phyloP scores from a whole-genome alignment of 2,888 invertebrate genomes.

The Cheiracanthium punctorium region DNA sequence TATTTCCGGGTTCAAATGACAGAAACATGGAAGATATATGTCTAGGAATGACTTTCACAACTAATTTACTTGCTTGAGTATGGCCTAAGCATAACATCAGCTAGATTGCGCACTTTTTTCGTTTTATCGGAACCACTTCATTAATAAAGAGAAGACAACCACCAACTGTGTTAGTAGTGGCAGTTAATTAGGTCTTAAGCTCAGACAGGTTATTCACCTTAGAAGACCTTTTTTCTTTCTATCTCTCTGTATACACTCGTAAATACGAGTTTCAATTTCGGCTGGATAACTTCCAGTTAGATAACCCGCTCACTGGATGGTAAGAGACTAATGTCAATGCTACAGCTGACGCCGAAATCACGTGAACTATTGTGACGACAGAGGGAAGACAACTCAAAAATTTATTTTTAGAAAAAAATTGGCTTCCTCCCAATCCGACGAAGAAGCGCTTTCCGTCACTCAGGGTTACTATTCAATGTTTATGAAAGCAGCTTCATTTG shows the following conservation, averaged over 20 bases:
- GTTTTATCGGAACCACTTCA: not conserved
- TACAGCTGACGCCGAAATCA: conserved; percentile 42
- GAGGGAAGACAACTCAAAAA: not conserved
- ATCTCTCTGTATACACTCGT: not conserved
- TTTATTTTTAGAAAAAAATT: not conserved
- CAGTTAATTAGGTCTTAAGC: not conserved
- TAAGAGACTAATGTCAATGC: conserved; percentile 31
- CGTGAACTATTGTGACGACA: conserved; percentile 25
- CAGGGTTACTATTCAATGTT: not conserved
- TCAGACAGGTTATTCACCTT: not conserved
- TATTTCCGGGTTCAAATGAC: not conserved
- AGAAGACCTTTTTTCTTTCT: not conserved
- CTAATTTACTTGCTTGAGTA: not conserved
- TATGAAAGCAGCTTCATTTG: not conserved
- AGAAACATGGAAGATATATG: not conserved
- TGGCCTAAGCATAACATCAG: not conserved
- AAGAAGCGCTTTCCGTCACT: not conserved
- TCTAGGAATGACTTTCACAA: not conserved
- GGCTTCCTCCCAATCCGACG: not conserved
- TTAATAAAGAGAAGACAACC: not conserved
- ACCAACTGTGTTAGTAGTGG: not conserved
- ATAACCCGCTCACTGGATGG: not conserved
- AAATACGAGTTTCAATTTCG: not conserved
- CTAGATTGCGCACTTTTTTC: not conserved
- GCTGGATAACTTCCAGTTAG: not conserved